Conservation (phyloP, 2,797 vertebrate species). For the Hippopotamyrus pictus region DNA sequence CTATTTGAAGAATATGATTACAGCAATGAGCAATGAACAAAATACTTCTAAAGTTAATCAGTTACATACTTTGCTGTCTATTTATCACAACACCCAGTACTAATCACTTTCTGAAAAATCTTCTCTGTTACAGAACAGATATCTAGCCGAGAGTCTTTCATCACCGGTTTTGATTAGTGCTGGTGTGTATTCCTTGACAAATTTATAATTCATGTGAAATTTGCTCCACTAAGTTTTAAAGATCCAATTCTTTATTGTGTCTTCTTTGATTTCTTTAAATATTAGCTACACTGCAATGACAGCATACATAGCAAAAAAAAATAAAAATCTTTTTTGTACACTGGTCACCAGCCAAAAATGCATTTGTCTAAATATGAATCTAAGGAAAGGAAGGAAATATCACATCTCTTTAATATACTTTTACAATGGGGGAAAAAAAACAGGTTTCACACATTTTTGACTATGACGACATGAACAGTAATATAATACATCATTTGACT, state of each 20-base stretch:
- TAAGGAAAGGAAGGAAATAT: neutral
- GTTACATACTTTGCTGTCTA: neutral
- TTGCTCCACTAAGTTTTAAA: neutral
- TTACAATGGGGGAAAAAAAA: neutral
- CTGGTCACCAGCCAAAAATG: neutral
- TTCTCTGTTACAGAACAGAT: neutral
- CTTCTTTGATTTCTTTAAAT: neutral
- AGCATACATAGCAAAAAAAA: neutral
- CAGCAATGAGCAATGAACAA: neutral
- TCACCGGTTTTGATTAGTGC: neutral
- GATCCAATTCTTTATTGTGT: neutral
- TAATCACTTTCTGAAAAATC: neutral
- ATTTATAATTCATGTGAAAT: neutral
- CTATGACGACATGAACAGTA: conserved; percentile 12
- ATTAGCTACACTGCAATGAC: neutral
- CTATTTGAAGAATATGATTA: neutral
- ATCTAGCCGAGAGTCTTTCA: neutral
- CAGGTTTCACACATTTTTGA: neutral
- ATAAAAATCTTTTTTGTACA: neutral
- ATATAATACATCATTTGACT: conserved; percentile 13
- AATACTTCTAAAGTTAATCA: neutral
- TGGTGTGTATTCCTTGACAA: neutral
- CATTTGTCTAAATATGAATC: neutral
- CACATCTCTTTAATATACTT: neutral
- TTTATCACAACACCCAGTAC: neutral